A percentile compares a stretch with the other conserved stretches of the same genome.
phyloP scores from a whole-genome alignment of 2,797 vertebrate genomes.

The Hephaestus fuliginosus region DNA sequence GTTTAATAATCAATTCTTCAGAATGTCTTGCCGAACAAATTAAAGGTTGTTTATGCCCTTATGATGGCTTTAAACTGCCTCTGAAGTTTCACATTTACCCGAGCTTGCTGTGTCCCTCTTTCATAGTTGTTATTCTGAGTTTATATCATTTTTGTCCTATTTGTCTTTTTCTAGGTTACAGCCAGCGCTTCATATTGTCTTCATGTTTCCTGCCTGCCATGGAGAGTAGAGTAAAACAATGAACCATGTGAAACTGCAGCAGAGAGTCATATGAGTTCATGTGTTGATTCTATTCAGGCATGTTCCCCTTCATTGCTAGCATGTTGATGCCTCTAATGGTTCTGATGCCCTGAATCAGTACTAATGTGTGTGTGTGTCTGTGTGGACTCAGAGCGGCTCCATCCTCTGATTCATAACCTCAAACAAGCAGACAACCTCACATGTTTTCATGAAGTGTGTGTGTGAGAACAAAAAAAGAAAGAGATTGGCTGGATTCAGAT shows the following conservation, averaged over 20 bases:
- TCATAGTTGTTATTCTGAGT: not conserved
- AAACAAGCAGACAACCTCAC: slow-evolving; percentile 15
- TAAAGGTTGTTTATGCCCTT: not conserved
- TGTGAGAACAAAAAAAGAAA: slow-evolving; percentile 6
- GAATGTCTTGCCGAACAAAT: slow-evolving; percentile 6
- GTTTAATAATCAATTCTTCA: not conserved
- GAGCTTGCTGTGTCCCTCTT: not conserved
- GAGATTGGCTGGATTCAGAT: slow-evolving; percentile 25
- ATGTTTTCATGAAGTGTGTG: slow-evolving; percentile 15
- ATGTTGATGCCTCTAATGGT: slow-evolving; percentile 5
- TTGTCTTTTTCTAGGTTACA: slow-evolving; percentile 2
- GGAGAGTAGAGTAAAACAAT: not conserved
- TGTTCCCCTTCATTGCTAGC: slow-evolving; percentile 20
- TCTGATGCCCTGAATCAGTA: slow-evolving; percentile 4
- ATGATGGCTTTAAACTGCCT: slow-evolving; percentile 16
- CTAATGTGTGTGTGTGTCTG: slow-evolving; percentile 7
- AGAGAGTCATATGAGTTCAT: slow-evolving; percentile 3
- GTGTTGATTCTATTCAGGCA: slow-evolving; percentile 22
- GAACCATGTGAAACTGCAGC: not conserved
- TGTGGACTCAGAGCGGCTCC: slow-evolving; percentile 23
- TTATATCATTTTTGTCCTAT: slow-evolving; percentile 3
- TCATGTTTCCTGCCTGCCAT: not conserved
- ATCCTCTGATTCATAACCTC: slow-evolving; percentile 37
- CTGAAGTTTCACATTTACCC: slow-evolving; percentile 1
- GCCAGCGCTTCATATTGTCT: not conserved